Evolutionary conservation across 2,888 invertebrate species (phyloP).

Genomic region (Xanthorhoe spadicearia): DNA sequence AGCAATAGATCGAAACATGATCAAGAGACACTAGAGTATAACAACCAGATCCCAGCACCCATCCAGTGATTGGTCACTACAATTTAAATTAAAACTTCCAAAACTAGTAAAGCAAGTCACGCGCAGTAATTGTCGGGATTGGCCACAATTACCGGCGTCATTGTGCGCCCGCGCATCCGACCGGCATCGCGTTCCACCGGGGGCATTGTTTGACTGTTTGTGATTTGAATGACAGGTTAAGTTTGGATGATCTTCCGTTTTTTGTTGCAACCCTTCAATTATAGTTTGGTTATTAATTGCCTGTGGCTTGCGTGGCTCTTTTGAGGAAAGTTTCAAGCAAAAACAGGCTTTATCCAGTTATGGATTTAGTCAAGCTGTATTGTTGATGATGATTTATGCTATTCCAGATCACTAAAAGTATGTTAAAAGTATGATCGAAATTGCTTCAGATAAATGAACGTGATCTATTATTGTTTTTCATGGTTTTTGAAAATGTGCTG

Average conservation of each 20-base stretch:
- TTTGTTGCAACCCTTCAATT: background rate
- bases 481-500: too few species aligned
- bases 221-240: background rate
- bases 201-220: constrained; percentile 13
- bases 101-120: constrained; percentile 29
- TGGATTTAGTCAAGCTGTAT: too few species aligned
- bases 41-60: background rate
- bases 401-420: too few species aligned
- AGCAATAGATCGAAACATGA: too few species aligned
- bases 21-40: background rate
- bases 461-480: too few species aligned
- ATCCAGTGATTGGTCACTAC: background rate
- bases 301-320: background rate
- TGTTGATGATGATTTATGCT: too few species aligned
- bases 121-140: constrained; percentile 27
- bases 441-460: too few species aligned
- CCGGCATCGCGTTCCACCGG: background rate
- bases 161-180: constrained; percentile 24
- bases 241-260: background rate
- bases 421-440: too few species aligned
- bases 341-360: too few species aligned
- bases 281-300: background rate
- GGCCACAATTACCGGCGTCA: constrained; percentile 21
- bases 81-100: constrained; percentile 6
- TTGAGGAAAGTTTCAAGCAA: background rate